phyloP scores from a whole-genome alignment of 2,113 vertebrate species.

The Tenrec ecaudatus region DNA sequence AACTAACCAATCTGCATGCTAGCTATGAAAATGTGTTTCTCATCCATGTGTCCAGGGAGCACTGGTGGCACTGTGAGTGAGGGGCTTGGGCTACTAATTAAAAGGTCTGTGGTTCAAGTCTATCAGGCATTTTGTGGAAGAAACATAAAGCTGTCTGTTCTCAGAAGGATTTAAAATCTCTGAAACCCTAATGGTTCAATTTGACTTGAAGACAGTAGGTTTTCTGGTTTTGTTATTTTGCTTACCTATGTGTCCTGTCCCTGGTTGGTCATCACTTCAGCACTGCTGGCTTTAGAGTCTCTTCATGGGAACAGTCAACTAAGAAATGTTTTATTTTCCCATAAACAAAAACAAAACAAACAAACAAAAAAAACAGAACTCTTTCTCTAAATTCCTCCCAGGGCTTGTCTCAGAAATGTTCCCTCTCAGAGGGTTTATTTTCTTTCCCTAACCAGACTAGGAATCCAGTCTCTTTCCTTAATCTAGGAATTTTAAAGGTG shows the following conservation, averaged over 20 bases:
- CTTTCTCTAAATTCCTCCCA: neutral
- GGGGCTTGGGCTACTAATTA: no score
- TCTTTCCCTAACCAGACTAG: constrained; percentile 25
- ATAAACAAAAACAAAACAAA: neutral
- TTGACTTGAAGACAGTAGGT: no score
- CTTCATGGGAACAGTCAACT: constrained; percentile 5
- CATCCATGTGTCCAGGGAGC: no score
- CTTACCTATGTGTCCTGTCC: neutral
- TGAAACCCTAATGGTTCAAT: no score
- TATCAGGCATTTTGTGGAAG: no score
- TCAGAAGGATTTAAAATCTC: no score
- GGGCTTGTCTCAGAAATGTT: constrained; percentile 32
- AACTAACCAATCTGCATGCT: constrained; percentile 26
- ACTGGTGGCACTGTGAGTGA: no score
- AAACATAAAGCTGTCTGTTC: no score
- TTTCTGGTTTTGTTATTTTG: no score
- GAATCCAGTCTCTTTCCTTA: constrained; percentile 7
- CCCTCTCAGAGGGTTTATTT: neutral
- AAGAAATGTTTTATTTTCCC: constrained; percentile 35
- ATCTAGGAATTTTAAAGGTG: neutral
- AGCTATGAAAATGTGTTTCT: constrained; percentile 43
- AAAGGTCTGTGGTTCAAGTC: no score
- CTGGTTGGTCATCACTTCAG: constrained; percentile 29
- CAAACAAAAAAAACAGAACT: constrained; percentile 31
- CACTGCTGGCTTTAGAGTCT: constrained; percentile 15